Base-by-base conservation (phyloP, 2,113 vertebrate genomes). In the Nyctibius bracteatus region DNA sequence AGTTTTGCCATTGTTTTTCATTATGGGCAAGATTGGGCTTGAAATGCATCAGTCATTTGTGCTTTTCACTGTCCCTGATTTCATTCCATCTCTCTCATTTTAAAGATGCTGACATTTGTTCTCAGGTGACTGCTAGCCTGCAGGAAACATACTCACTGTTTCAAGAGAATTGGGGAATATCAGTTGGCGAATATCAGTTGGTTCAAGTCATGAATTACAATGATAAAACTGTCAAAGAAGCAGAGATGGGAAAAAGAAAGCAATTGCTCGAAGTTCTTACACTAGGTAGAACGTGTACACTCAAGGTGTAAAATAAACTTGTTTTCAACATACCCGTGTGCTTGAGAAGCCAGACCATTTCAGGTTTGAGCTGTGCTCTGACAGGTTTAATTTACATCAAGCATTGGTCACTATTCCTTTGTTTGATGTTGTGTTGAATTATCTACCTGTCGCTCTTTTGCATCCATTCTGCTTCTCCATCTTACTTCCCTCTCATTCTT, bases 241-340 rank as follows among this genome's bases (percentile, higher is more conserved):
- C 54, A 43, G 37, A 52, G 35, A 39, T 58, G 30, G 20, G 20
- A 70, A 41, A 66, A 75, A 30, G n/a, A 86, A 79, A 86, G 33
- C 43, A 70, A 24, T 62, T 90, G 35, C 59, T 55, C 93, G 22
- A 77, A 58, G 30, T 77, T 78, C 21, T 90, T 28, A 31, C 21
- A 24, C 12, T 43, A 68, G 6, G 4, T 62, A 58, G 49, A 71
- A 24, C 0, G 0, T 1, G 0, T 55, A 51, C 39, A 31, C 8
- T 58, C 51, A 17, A 51, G 28, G 39, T 35, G 51, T 39, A 65
- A 86, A 88, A 67, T 33, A 52, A 84, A 57, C 21, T 77, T 75
- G 19, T 74, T 94, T 88, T 85, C 49, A 61, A 27, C 49, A 37
- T n/a, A 58, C 20, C 15, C 0, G 0, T 58, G 18, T 58, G 3